Conservation (phyloP, 2,797 vertebrate genomes). For the Siniperca obscura region DNA sequence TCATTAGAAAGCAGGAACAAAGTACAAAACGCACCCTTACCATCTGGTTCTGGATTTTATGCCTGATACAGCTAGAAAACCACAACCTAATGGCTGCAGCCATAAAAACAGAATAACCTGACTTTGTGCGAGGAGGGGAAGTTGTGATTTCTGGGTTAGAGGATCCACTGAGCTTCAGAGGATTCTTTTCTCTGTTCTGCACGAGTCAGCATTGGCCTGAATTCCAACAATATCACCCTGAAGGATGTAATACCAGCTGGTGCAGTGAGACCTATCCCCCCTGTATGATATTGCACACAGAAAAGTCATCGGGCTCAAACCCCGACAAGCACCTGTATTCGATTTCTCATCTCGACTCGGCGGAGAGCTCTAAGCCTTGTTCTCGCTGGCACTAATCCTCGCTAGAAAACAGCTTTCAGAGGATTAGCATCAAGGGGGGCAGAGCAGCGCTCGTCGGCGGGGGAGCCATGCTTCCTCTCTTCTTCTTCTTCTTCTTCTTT, state of each 20-base stretch:
- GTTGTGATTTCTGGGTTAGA: conserved; percentile 69
- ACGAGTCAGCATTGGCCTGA: conserved; percentile 81
- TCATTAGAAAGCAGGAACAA: neutral
- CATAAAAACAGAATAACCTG: conserved; percentile 25
- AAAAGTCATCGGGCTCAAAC: conserved; percentile 74
- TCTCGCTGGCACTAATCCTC: conserved; percentile 84
- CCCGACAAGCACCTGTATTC: conserved; percentile 82
- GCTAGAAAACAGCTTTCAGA: conserved; percentile 83
- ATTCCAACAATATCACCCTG: conserved; percentile 79
- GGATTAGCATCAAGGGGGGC: conserved; percentile 84
- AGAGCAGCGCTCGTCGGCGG: conserved; percentile 50
- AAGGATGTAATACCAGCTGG: conserved; percentile 76
- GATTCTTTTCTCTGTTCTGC: conserved; percentile 68
- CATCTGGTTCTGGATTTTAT: neutral
- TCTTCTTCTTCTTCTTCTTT: conserved; percentile 39
- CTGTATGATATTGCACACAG: conserved; percentile 68
- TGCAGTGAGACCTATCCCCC: conserved; percentile 49
- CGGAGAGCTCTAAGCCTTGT: conserved; percentile 82
- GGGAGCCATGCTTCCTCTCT: conserved; percentile 50
- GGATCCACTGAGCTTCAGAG: conserved; percentile 62
- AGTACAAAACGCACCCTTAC: neutral
- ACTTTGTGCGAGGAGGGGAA: conserved; percentile 36
- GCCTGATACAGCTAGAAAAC: neutral
- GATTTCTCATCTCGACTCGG: conserved; percentile 82
- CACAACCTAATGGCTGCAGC: neutral